Evolutionary conservation across 2,797 vertebrate genomes (phyloP).

Genomic region (Periparus ater): DNA sequence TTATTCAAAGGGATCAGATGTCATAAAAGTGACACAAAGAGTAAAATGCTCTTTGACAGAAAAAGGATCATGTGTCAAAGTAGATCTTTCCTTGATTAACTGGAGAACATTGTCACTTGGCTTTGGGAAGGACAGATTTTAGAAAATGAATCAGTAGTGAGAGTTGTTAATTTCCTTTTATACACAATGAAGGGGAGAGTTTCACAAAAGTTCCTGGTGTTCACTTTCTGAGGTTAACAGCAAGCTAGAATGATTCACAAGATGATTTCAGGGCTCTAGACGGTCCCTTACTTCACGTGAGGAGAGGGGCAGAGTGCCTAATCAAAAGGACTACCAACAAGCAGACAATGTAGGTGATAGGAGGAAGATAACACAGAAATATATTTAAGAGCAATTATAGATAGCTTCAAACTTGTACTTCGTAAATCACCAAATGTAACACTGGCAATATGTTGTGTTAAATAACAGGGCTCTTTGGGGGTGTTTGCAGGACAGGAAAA

Average conservation of each 20-base stretch:
- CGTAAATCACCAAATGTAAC: not conserved
- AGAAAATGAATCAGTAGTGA: not conserved
- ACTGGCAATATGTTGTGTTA: not conserved
- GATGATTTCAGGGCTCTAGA: not conserved
- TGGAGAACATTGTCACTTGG: not conserved
- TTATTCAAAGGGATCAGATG: not conserved
- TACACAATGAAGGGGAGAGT: not conserved
- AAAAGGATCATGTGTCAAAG: not conserved
- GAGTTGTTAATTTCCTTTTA: not conserved
- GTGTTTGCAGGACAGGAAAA: not conserved
- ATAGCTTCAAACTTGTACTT: not conserved
- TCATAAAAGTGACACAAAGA: not conserved
- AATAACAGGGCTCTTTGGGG: not conserved
- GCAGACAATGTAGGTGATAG: not conserved
- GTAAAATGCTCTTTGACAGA: constrained; percentile 8
- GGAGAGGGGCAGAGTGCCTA: not conserved
- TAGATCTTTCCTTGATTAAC: not conserved
- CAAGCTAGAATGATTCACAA: not conserved
- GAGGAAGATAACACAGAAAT: not conserved
- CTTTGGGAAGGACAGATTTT: not conserved
- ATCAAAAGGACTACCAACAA: not conserved
- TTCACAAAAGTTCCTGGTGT: not conserved
- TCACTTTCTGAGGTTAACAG: not conserved
- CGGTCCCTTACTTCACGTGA: not conserved
- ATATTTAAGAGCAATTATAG: not conserved